phyloP scores from a whole-genome alignment of 2,888 invertebrate genomes.

The Dexiosoma caninum region DNA sequence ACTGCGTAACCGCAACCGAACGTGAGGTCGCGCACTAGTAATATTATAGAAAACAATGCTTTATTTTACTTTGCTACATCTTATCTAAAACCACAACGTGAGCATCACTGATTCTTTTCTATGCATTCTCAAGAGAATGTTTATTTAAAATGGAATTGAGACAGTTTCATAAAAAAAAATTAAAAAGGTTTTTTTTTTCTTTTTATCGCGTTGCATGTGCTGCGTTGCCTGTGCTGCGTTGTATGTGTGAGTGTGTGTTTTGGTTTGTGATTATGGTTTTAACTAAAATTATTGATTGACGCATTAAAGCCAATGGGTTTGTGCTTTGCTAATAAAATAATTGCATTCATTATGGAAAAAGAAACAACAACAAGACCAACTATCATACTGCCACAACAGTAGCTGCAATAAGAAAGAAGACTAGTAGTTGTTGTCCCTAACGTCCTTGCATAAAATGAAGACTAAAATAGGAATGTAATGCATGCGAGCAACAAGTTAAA shows the following conservation, averaged over 20 bases:
- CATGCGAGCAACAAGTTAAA: neutral
- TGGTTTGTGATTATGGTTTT: neutral
- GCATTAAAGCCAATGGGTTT: slow-evolving; percentile 61
- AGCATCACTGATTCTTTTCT: neutral
- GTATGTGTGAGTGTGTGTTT: neutral
- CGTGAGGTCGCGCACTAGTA: no score
- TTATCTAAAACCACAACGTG: neutral
- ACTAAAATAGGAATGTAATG: neutral
- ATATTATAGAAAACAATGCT: no score
- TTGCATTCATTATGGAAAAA: slow-evolving; percentile 54
- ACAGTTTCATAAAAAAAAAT: slow-evolving; percentile 6
- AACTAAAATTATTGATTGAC: slow-evolving; percentile 61
- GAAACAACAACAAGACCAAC: neutral
- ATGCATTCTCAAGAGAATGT: neutral
- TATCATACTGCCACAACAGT: neutral
- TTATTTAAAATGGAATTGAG: neutral
- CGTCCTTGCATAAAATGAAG: slow-evolving; percentile 48
- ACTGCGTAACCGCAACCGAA: no score
- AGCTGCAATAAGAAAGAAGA: slow-evolving; percentile 3
- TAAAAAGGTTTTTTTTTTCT: neutral
- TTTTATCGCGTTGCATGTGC: neutral
- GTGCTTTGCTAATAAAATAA: slow-evolving; percentile 64
- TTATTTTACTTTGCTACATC: no score
- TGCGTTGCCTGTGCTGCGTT: neutral
- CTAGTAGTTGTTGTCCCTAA: slow-evolving; percentile 43